Conservation (phyloP, 2,888 invertebrate genomes). For the Dinocampus coccinellae region DNA sequence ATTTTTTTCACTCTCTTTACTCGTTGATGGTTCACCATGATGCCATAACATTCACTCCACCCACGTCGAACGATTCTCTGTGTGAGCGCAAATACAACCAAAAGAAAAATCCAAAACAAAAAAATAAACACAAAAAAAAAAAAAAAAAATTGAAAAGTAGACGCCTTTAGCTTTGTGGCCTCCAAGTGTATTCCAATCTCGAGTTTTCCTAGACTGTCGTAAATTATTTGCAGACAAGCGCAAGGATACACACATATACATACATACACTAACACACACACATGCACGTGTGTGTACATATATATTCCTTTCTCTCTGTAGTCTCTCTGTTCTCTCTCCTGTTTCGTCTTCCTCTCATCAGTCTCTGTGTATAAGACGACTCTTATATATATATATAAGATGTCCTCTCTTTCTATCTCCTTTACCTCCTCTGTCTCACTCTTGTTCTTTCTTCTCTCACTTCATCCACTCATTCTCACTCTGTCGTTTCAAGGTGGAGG, state of each 20-base stretch:
- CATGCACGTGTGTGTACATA: not conserved
- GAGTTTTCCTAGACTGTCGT: slow-evolving; percentile 52
- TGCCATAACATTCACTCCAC: not conserved
- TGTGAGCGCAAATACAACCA: not conserved
- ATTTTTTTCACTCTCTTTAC: not conserved
- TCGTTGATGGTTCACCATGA: not conserved
- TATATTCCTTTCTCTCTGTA: slow-evolving; percentile 4
- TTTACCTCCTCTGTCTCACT: too few species aligned
- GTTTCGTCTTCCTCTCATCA: slow-evolving; percentile 29
- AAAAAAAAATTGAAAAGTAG: not conserved
- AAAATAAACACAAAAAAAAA: not conserved
- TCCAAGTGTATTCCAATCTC: slow-evolving; percentile 40
- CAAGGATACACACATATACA: slow-evolving; percentile 24
- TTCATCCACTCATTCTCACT: slow-evolving; percentile 28
- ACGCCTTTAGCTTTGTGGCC: slow-evolving; percentile 30
- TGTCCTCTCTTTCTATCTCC: too few species aligned
- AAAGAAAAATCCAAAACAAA: not conserved
- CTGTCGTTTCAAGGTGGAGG: slow-evolving; percentile 48
- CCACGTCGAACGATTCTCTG: not conserved
- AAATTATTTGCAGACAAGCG: slow-evolving; percentile 52
- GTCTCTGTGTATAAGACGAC: not conserved
- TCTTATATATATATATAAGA: not conserved
- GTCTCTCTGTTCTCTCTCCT: slow-evolving; percentile 29
- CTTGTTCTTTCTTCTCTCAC: slow-evolving; percentile 10
- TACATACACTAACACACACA: not conserved